A percentile compares a stretch with the other conserved stretches of the same genome.
phyloP scores from a whole-genome alignment of 2,888 invertebrate genomes.

The Agriopis marginaria region DNA sequence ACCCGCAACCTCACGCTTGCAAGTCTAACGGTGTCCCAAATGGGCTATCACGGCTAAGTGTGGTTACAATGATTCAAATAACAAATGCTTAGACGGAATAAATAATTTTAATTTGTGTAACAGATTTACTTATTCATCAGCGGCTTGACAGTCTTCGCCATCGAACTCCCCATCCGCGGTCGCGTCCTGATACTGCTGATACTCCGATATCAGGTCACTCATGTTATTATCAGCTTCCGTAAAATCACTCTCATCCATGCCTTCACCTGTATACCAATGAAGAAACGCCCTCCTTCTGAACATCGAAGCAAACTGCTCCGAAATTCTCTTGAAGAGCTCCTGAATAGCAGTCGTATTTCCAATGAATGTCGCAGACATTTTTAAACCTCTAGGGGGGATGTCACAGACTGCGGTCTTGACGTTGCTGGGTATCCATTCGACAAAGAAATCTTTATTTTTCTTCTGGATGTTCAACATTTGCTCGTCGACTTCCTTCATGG shows the following conservation, averaged over 20 bases:
- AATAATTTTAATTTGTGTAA: slow-evolving; percentile 7
- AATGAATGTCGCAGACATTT: slow-evolving; percentile 95
- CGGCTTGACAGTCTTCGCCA: slow-evolving; percentile 74
- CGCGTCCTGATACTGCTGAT: slow-evolving; percentile 97
- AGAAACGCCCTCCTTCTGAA: slow-evolving; percentile 97
- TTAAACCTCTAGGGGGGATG: slow-evolving; percentile 90
- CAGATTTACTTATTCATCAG: slow-evolving; percentile 40
- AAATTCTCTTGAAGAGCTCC: slow-evolving; percentile 94
- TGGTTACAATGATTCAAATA: background rate
- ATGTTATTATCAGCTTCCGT: slow-evolving; percentile 97
- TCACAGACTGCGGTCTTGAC: slow-evolving; percentile 93
- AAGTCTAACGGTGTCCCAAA: too few relatives aligned
- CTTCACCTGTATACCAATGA: slow-evolving; percentile 98
- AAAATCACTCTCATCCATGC: slow-evolving; percentile 98
- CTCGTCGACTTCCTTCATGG: slow-evolving; percentile 96
- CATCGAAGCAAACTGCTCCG: slow-evolving; percentile 95
- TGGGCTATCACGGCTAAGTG: too few relatives aligned
- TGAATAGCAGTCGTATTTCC: slow-evolving; percentile 95
- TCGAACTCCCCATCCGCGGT: slow-evolving; percentile 92
- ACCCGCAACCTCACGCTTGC: too few relatives aligned
- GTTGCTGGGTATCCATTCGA: slow-evolving; percentile 93
- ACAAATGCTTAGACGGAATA: background rate
- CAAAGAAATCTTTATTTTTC: slow-evolving; percentile 91
- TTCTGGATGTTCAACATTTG: slow-evolving; percentile 92
- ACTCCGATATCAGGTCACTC: slow-evolving; percentile 95